Evolutionary conservation across 2,888 invertebrate species (phyloP).

Genomic region (Ichneumoninae sp.): DNA sequence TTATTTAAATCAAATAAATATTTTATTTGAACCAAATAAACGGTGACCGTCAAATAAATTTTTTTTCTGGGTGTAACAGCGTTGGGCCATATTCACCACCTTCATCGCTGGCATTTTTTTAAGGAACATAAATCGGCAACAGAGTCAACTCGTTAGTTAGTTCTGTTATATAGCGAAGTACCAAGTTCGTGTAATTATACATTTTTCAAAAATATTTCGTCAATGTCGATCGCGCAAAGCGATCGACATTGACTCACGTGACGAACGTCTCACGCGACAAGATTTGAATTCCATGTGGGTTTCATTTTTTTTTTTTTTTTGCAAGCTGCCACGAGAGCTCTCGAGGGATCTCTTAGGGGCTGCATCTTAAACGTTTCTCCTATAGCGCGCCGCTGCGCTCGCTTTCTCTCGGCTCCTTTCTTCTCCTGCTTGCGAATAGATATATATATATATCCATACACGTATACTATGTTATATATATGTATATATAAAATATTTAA

Average conservation of each 20-base stretch:
- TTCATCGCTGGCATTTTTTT: too few species aligned
- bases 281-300: slow-evolving; percentile 79
- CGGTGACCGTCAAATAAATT: too few species aligned
- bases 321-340: slow-evolving; percentile 69
- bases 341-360: slow-evolving; percentile 74
- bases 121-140: too few species aligned
- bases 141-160: neutral
- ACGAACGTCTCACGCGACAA: slow-evolving; percentile 65
- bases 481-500: too few species aligned
- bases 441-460: slow-evolving; percentile 26
- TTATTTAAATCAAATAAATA: too few species aligned
- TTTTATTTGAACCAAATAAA: too few species aligned
- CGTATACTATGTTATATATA: neutral
- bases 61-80: too few species aligned
- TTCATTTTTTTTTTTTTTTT: slow-evolving; percentile 68
- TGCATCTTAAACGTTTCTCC: slow-evolving; percentile 79
- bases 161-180: too few species aligned
- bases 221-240: too few species aligned
- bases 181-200: slow-evolving; percentile 1
- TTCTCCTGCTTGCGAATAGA: slow-evolving; percentile 21
- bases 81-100: too few species aligned
- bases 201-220: slow-evolving; percentile 44
- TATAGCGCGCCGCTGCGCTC: slow-evolving; percentile 63
- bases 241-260: slow-evolving; percentile 55
- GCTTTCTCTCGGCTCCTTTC: slow-evolving; percentile 34